Base-by-base conservation (phyloP, 1,140 invertebrate genomes). In the Drosophila pseudoobscura region DNA sequence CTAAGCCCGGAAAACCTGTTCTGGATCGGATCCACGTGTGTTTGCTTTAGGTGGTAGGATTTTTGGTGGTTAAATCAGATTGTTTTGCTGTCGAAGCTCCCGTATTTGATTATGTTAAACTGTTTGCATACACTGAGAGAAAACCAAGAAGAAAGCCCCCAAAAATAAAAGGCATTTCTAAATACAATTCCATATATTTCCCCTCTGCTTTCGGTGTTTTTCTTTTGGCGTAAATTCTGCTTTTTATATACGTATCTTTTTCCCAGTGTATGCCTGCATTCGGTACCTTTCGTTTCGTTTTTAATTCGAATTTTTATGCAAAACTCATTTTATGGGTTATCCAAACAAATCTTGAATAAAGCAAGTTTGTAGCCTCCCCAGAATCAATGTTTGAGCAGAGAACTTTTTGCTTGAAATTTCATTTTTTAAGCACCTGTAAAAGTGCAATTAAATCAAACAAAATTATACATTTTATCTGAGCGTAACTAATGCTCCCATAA, bases 31-130 rank as follows among this genome's bases (percentile, higher is more conserved):
- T n/a, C 20, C 44, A 56, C 64, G 50, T 69, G 63, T 69, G 63
- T 69, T 68, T 56, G 63, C 65, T 55, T 68, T 50, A 68, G 49
- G 62, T 68, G 62, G 20, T 7, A 2, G 17, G 63, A 8, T 68
- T 69, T 57, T 35, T 56, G 31, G 24, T 57, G 49, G 55, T 43
- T 69, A 69, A 43, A 70, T 70, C 35, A 13, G 35, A 39, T 70
- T 69, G 53, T 41, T 68, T 43, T 44, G 11, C 24, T 35, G 64
- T 57, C 64, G 66, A 70, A 69, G 57, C 35, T 43, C 45, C 2
- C 50, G 63, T 57, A 57, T 57, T 69, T 66, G 64, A 69, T 69
- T 56, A 20, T 57, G 51, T 69, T 56, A 69, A 69, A 69, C 49
- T 68, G 65, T 69, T 69, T 22, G 50, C 64, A 56, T 52, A 69